Conservation (phyloP, 2,113 vertebrate genomes). For the Myiopsitta monachus region DNA sequence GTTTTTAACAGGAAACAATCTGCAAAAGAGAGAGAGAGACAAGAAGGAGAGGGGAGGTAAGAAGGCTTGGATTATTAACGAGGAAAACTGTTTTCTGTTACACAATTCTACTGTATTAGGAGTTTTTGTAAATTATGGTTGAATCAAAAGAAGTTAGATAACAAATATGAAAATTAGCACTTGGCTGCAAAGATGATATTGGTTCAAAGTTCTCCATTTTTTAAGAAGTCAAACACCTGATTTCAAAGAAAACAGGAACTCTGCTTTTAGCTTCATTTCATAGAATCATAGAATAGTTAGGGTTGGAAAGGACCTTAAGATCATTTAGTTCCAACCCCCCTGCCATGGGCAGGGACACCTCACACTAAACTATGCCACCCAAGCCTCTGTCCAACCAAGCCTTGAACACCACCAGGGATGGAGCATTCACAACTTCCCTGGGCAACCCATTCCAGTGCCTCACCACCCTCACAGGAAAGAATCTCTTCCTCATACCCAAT, state of each 20-base stretch:
- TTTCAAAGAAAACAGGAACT: not conserved
- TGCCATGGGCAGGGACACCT: too few species aligned
- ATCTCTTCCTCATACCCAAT: too few species aligned
- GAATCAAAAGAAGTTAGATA: not conserved
- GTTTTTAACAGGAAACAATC: not conserved
- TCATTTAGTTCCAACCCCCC: too few species aligned
- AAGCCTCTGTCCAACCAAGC: too few species aligned
- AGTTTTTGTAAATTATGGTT: not conserved
- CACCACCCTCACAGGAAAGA: too few species aligned
- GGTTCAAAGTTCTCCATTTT: not conserved
- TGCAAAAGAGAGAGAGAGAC: not conserved
- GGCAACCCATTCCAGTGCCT: too few species aligned
- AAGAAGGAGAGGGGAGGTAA: not conserved
- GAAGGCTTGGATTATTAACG: not conserved
- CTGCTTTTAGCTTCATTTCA: not conserved
- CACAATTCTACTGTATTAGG: not conserved
- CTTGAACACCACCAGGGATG: too few species aligned
- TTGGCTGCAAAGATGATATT: not conserved
- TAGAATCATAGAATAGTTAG: too few species aligned
- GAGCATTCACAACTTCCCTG: too few species aligned
- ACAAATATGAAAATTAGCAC: not conserved
- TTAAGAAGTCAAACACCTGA: not conserved
- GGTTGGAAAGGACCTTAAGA: too few species aligned
- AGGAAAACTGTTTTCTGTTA: not conserved
- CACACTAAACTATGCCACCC: too few species aligned